phyloP scores from a whole-genome alignment of 2,113 vertebrate species.

The Thinocorus orbignyianus region DNA sequence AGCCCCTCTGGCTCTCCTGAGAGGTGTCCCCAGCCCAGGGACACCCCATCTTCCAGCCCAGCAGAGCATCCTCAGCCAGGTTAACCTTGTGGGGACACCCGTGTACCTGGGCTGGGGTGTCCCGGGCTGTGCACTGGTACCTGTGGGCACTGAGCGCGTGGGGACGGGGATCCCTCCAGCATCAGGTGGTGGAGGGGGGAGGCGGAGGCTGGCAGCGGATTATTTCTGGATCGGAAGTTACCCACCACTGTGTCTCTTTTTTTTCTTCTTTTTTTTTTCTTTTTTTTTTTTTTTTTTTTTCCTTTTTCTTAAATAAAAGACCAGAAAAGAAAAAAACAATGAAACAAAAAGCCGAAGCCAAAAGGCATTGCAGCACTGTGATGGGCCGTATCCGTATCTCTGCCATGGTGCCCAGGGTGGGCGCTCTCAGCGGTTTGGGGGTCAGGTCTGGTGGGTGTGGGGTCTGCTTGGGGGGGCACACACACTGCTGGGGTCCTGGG shows the following conservation, averaged over 20 bases:
- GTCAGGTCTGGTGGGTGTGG: background rate
- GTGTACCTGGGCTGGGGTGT: background rate
- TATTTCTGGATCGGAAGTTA: conserved; percentile 10
- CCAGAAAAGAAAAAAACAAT: background rate
- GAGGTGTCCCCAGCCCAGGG: background rate
- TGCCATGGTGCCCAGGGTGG: rapidly evolving
- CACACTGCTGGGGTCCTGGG: background rate
- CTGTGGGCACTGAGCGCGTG: background rate
- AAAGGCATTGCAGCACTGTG: background rate
- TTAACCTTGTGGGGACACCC: rapidly evolving
- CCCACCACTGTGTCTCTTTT: conserved; percentile 73
- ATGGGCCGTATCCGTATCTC: background rate
- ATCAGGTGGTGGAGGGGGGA: background rate
- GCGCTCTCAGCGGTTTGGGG: background rate
- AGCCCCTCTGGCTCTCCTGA: background rate
- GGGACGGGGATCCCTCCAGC: background rate
- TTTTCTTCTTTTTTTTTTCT: conserved; percentile 25
- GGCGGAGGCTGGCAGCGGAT: background rate
- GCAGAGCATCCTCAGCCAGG: background rate
- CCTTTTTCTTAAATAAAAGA: conserved; percentile 71
- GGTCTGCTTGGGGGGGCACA: background rate
- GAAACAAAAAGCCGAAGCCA: background rate
- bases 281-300: background rate
- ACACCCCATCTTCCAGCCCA: background rate
- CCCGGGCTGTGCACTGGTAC: background rate